phyloP scores from a whole-genome alignment of 2,888 invertebrate species.

The Callyntrura sp. region DNA sequence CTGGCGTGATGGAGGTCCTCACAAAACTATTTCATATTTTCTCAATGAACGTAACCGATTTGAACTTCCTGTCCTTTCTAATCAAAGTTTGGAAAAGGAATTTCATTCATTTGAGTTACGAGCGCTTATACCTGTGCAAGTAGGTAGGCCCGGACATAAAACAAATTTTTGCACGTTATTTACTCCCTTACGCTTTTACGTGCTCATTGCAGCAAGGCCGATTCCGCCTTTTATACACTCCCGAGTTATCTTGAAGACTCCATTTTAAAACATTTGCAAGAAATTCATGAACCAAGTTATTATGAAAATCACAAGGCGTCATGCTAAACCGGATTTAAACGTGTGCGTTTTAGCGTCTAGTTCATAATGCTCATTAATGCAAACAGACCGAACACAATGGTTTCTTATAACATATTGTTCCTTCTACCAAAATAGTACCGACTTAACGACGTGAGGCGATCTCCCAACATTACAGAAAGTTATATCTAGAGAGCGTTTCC shows the following conservation, averaged over 20 bases:
- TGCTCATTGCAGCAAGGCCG: background rate
- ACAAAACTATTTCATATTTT: slow-evolving; percentile 23
- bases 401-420: background rate
- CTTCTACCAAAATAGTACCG: too few species aligned
- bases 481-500: background rate
- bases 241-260: background rate
- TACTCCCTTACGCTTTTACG: background rate
- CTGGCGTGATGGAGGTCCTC: slow-evolving; percentile 19
- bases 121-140: background rate
- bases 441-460: too few species aligned
- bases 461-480: too few species aligned
- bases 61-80: slow-evolving; percentile 53
- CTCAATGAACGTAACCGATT: slow-evolving; percentile 54
- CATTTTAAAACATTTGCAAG: too few species aligned
- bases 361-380: slow-evolving; percentile 1
- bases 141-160: background rate
- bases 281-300: background rate
- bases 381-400: background rate
- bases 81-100: background rate
- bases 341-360: background rate
- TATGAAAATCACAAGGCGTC: background rate
- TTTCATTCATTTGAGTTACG: slow-evolving; percentile 39
- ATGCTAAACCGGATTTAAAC: background rate
- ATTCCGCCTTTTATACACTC: background rate
- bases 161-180: background rate